Evolutionary conservation across 2,888 invertebrate species (phyloP).

Genomic region (Ischnus inquisitorius): DNA sequence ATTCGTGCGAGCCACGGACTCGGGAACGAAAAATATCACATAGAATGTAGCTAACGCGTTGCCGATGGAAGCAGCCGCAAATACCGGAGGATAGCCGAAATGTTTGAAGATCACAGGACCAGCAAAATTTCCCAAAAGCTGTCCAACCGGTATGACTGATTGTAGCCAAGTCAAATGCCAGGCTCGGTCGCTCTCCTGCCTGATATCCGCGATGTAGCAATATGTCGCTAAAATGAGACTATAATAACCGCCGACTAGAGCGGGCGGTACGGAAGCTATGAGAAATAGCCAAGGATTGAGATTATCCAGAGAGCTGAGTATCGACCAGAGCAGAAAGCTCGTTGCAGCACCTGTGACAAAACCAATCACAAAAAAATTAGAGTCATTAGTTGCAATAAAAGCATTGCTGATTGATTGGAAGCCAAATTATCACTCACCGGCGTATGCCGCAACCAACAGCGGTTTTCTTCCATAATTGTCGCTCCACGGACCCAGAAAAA

Average conservation of each 20-base stretch:
- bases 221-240: constrained; percentile 81
- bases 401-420: background rate
- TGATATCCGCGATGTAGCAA: constrained; percentile 90
- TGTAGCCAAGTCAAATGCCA: constrained; percentile 86
- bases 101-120: constrained; percentile 88
- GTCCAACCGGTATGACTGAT: constrained; percentile 87
- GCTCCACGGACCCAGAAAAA: constrained; percentile 94
- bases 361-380: constrained; percentile 27
- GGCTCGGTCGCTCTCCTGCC: constrained; percentile 87
- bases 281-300: constrained; percentile 78
- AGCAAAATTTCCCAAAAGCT: constrained; percentile 87
- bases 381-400: background rate
- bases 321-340: constrained; percentile 71
- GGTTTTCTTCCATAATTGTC: constrained; percentile 92
- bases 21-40: constrained; percentile 86
- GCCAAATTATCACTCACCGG: constrained; percentile 85
- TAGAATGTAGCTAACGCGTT: constrained; percentile 86
- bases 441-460: constrained; percentile 88
- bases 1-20: constrained; percentile 84
- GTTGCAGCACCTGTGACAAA: constrained; percentile 71
- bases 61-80: constrained; percentile 85
- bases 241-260: constrained; percentile 77
- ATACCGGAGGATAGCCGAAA: constrained; percentile 87
- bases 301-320: constrained; percentile 70
- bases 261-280: constrained; percentile 75